These are phyloP conservation scores for Chaetura pelagica DNA, from an alignment of 2,113 vertebrate species.

Conservation along the genomic window DNA sequence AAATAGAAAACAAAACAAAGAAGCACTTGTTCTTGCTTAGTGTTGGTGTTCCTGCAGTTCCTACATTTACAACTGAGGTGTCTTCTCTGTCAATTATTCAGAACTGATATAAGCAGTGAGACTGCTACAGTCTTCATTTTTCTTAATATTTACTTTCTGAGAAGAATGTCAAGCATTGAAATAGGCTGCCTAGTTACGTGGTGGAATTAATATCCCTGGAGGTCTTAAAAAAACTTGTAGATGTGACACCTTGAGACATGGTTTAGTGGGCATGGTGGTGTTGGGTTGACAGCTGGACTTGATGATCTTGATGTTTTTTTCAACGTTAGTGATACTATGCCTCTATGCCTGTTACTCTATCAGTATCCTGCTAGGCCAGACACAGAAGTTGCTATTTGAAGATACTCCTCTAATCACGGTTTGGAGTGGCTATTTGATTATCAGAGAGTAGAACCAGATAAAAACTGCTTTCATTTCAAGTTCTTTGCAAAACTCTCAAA, in stretches of 20 bases:
- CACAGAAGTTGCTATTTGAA: background rate
- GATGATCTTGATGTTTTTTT: no score
- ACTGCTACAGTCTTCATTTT: background rate
- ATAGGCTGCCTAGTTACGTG: no score
- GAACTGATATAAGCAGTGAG: background rate
- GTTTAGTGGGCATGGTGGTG: no score
- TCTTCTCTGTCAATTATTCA: background rate
- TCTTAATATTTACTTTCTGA: background rate
- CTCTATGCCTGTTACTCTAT: background rate
- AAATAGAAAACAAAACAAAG: background rate
- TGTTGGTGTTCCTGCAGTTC: background rate
- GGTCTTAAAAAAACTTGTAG: no score
- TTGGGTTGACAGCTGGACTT: no score
- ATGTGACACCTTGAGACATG: no score
- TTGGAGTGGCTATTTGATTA: background rate
- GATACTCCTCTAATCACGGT: background rate
- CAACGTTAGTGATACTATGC: no score
- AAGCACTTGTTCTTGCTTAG: background rate
- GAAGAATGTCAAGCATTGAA: no score
- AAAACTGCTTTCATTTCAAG: background rate
- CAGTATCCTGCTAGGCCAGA: background rate
- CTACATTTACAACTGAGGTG: background rate
- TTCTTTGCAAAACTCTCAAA: background rate
- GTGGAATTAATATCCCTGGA: no score
- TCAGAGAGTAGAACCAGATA: background rate